Evolutionary conservation across 2,113 vertebrate species (phyloP), one percentile per base, ranked within the genome.

Genomic region (Spheniscus mendiculus): DNA sequence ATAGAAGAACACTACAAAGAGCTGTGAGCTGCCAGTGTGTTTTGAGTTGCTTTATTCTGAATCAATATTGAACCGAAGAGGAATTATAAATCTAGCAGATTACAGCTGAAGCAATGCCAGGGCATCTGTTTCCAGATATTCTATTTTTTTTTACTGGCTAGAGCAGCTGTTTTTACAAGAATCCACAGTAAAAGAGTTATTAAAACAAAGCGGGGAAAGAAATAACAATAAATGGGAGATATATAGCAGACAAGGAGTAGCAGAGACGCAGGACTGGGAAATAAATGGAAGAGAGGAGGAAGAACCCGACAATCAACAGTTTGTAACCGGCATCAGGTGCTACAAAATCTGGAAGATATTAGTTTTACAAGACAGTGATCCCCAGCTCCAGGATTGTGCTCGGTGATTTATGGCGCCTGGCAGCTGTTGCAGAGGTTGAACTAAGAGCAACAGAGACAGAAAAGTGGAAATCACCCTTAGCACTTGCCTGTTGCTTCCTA

Each of bases 141-240:
- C 14, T 90, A 79, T n/a, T 83, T 66, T 83, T 40, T 95, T 94
- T 95, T 92, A 95, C 83, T 92, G 82, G 69, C 59, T 97, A 69
- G 66, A 93, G 83, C 97, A 98, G 96, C 97, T 98, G 98, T 98
- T 97, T 98, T 96, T 97, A 95, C 95, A 97, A 96, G 97, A 96
- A 97, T 92, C 83, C 90, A 96, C 96, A 93, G 86, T 97, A 97
- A 98, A 98, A 95, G 93, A 97, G 91, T 97, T 97, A 98, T 98
- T 97, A 98, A 98, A 98, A 97, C 95, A 81, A 97, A 96, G 74
- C 52, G 63, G 91, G 61, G 30, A 79, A 96, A 89, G 81, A 94
- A 91, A 96, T 96, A 97, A 91, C 95, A 93, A 95, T 97, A 95
- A 97, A 76, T 1, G 0, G 47, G 95, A 96, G 95, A 96, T 97